phyloP scores from a whole-genome alignment of 2,797 vertebrate genomes.

The Gobionotothen gibberifrons region DNA sequence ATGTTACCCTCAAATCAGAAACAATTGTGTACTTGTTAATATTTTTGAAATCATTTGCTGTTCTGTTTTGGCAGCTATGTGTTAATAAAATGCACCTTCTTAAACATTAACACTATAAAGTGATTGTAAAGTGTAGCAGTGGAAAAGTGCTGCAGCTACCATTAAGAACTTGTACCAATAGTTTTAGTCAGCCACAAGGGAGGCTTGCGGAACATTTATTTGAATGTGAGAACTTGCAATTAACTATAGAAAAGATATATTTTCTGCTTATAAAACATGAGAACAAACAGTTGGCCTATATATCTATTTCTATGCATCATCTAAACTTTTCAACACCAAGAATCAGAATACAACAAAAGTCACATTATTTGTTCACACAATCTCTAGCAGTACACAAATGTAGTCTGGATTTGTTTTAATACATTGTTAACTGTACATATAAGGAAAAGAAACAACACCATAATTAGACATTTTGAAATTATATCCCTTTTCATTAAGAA shows the following conservation, averaged over 20 bases:
- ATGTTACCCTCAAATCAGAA: background rate
- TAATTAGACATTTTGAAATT: slow-evolving; percentile 96
- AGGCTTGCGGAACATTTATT: slow-evolving; percentile 91
- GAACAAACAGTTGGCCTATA: slow-evolving; percentile 73
- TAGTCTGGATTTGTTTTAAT: slow-evolving; percentile 91
- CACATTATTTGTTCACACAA: slow-evolving; percentile 80
- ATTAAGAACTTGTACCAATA: slow-evolving; percentile 37
- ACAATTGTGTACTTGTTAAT: background rate
- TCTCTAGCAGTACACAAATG: slow-evolving; percentile 77
- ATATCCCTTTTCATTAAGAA: slow-evolving; percentile 99
- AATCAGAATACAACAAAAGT: slow-evolving; percentile 88
- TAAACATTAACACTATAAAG: background rate
- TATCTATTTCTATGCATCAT: slow-evolving; percentile 48
- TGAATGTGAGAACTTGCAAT: slow-evolving; percentile 91
- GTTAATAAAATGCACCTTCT: background rate
- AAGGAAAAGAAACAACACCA: slow-evolving; percentile 85
- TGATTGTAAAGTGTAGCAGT: background rate
- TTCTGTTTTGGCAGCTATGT: background rate
- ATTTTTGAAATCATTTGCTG: background rate
- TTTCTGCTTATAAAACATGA: slow-evolving; percentile 82
- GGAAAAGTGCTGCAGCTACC: slow-evolving; percentile 25
- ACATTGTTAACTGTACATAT: slow-evolving; percentile 97
- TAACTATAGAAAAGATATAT: slow-evolving; percentile 87
- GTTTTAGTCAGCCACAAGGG: slow-evolving; percentile 70
- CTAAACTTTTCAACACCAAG: slow-evolving; percentile 71